Base-by-base conservation (phyloP, 2,113 vertebrate genomes). In the Cisticola juncidis region DNA sequence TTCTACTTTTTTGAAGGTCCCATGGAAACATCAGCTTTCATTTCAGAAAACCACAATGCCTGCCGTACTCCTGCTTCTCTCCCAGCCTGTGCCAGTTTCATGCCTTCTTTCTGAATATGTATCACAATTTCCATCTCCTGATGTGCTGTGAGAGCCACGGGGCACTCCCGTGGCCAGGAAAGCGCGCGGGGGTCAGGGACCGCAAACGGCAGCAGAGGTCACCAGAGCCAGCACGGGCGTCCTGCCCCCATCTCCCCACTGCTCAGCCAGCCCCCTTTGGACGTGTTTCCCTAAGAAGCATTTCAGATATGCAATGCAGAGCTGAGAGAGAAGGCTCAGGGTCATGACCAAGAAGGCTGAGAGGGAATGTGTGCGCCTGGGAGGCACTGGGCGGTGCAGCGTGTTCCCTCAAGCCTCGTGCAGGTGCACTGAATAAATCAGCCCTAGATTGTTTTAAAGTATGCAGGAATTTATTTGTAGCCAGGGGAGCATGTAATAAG, bases 381-480 rank as follows among this genome's bases (percentile, higher is more conserved):
- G 64, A 94, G 89, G 95, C 24, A 5, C n/a, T 23, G 74, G 81
- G 90, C 0, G 33, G 47, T 80, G 79, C 42, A 73, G 71, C 36
- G 6, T 77, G 68, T 94, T 95, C 87, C 93, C 90, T 94, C 93
- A 64, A 91, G 94, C 45, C 87, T 57, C 33, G 0, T 45, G 87
- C 93, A 96, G 92, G 93, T 96, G 95, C 87, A 93, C 93, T 26
- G 87, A 95, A 87, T 95, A 95, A 95, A 96, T 95, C 94, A 96
- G 78, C 62, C 74, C 26, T 45, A 33, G 93, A 90, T 85, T 91
- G 66, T 89, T 85, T 85, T 64, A 77, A 96, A 77, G 85, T 88
- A 95, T 95, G 87, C 81, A 94, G 8, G 5, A 68, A 72, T 28
- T 60, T 53, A 86, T 92, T 47, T 86, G 70, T 78, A 94, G 87